A percentile compares a stretch with the other conserved stretches of the same genome.
Conservation (phyloP, 2,888 invertebrate genomes). For the Drosophila tanythrix region DNA sequence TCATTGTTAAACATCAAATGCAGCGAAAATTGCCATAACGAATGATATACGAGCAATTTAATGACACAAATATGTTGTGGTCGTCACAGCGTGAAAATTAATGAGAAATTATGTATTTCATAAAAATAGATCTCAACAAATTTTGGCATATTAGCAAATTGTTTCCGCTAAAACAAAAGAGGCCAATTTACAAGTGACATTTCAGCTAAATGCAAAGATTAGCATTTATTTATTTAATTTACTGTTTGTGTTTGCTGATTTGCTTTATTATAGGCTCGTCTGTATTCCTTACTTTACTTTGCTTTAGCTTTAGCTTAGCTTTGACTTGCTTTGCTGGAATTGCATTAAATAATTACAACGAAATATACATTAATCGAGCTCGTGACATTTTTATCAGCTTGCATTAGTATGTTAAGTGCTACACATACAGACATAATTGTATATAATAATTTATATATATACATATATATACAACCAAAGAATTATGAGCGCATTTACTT, state of each 20-base stretch:
- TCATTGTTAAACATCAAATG: slow-evolving; percentile 34
- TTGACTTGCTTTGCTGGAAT: slow-evolving; percentile 52
- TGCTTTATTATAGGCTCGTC: slow-evolving; percentile 40
- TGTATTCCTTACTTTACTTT: slow-evolving; percentile 38
- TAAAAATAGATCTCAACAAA: slow-evolving; percentile 6
- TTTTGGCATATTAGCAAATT: slow-evolving; percentile 16
- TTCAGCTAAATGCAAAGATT: slow-evolving; percentile 53
- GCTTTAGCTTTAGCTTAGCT: slow-evolving; percentile 26
- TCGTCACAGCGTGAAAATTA: slow-evolving; percentile 9
- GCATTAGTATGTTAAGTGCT: slow-evolving; percentile 46
- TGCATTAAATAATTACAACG: slow-evolving; percentile 74
- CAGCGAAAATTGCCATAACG: slow-evolving; percentile 17
- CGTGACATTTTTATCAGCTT: slow-evolving; percentile 72
- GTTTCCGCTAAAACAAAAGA: slow-evolving; percentile 27
- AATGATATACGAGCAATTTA: slow-evolving; percentile 37
- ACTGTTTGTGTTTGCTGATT: slow-evolving; percentile 34
- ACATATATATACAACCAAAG: slow-evolving; percentile 3
- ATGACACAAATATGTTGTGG: slow-evolving; percentile 8
- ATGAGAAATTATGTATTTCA: slow-evolving; percentile 22
- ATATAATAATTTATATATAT: slow-evolving; percentile 8
- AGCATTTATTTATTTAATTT: slow-evolving; percentile 41
- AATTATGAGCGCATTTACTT: slow-evolving; percentile 23
- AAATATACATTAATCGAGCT: slow-evolving; percentile 69
- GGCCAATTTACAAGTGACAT: slow-evolving; percentile 37
- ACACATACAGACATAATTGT: background rate